Base-by-base conservation (phyloP, 2,113 vertebrate species). In the Sinocyclocheilus anshuiensis region DNA sequence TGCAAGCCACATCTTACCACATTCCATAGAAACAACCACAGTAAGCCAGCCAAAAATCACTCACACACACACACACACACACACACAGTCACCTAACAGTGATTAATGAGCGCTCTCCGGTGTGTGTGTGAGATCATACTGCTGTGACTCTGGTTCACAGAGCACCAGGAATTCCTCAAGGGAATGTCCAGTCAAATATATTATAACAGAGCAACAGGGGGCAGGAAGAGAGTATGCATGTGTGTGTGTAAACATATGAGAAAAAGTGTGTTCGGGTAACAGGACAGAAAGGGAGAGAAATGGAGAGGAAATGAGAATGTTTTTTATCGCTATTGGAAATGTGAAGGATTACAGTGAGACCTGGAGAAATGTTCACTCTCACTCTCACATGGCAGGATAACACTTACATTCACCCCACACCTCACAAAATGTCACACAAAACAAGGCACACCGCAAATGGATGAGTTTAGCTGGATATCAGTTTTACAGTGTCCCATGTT, bases 41-140 rank as follows among this genome's bases (percentile, higher is more conserved):
- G 42, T 11, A 69, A 81, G 39, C 61, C 59, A 29, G 61, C 39
- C 80, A 83, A 71, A 36, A 69, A 69, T 71, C 65, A 82, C 45
- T 39, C 48, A 1, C 76, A 18, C n/a, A 75, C 18, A 80, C 65
- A 74, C 53, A 85, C 72, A 86, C 29, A 65, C 16, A 18, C n/a
- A 75, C 18, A 80, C 65, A 74, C 53, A 84, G 24, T 61, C 55
- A 86, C 55, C 82, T 87, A 86, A 90, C 57, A 76, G 92, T 94
- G 93, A 94, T 94, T 94, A 94, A 94, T 93, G 94, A 90, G 86
- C 9, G 89, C 90, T 92, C 91, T 92, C 91, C 83, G 48, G 89
- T 79, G 86, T 24, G 88, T 93, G 90, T 92, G 91, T 48, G 67
- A 92, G 93, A 93, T 93, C 93, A 91, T 90, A 90, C 91, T 87